These are phyloP conservation scores for Lycophotia porphyrea DNA, from an alignment of 2,888 invertebrate genomes.

Conservation along the genomic window DNA sequence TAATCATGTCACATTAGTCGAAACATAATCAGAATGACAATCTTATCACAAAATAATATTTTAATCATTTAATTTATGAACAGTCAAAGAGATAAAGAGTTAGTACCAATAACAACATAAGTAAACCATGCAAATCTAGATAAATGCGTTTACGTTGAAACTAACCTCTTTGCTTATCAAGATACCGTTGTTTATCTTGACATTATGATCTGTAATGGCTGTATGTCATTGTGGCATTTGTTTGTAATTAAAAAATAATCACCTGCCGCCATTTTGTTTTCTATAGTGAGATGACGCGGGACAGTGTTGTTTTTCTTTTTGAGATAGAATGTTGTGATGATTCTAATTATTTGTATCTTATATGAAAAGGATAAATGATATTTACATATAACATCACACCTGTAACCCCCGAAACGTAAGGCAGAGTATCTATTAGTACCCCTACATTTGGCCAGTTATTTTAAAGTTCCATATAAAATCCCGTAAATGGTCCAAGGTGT, in stretches of 20 bases:
- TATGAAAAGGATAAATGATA: neutral
- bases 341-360: neutral
- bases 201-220: slow-evolving; percentile 37
- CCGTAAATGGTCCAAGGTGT: neutral
- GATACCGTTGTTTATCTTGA: slow-evolving; percentile 48
- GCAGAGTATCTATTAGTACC: too few species aligned
- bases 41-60: slow-evolving; percentile 12
- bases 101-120: slow-evolving; percentile 28
- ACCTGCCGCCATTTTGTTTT: slow-evolving; percentile 21
- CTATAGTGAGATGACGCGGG: slow-evolving; percentile 3
- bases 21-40: slow-evolving; percentile 27
- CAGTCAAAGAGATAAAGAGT: slow-evolving; percentile 42
- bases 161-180: slow-evolving; percentile 62
- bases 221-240: slow-evolving; percentile 12
- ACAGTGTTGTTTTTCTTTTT: slow-evolving; percentile 4
- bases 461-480: too few species aligned
- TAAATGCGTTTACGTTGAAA: slow-evolving; percentile 29
- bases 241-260: slow-evolving; percentile 26
- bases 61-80: slow-evolving; percentile 25
- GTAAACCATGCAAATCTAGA: slow-evolving; percentile 56
- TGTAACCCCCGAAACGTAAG: too few species aligned
- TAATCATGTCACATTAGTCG: neutral
- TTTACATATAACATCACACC: too few species aligned
- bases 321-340: neutral
- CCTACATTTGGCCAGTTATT: too few species aligned